Evolutionary conservation across 2,797 vertebrate genomes (phyloP).

Genomic region (Taenioides sp.): DNA sequence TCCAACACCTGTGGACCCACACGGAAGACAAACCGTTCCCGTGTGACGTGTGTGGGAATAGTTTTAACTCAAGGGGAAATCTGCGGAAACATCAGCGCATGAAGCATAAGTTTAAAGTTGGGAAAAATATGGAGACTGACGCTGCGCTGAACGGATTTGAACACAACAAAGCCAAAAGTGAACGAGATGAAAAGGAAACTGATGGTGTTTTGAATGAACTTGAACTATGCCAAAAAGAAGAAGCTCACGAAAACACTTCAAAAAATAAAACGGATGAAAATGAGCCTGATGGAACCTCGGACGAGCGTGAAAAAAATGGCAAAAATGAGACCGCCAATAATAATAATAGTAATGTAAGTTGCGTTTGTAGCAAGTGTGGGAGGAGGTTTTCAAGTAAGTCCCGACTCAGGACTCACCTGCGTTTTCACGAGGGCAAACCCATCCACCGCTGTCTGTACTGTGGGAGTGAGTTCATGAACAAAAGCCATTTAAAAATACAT

Average conservation of each 20-base stretch:
- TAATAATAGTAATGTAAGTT: background rate
- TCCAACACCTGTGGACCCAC: background rate
- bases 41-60: background rate
- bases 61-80: background rate
- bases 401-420: background rate
- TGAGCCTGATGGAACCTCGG: background rate
- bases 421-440: background rate
- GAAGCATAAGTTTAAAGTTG: background rate
- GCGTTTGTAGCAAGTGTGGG: background rate
- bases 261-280: background rate
- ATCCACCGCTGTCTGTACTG: background rate
- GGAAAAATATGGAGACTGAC: background rate
- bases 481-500: background rate
- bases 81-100: background rate
- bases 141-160: background rate
- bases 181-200: background rate
- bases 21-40: background rate
- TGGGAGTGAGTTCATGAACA: background rate
- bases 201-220: too few species aligned
- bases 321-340: fast-evolving
- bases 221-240: too few species aligned
- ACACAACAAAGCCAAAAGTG: background rate
- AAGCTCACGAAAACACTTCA: background rate
- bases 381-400: background rate
- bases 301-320: background rate